Evolutionary conservation across 2,113 vertebrate genomes (phyloP), one percentile per base, ranked within the genome.

Genomic region (Fregata magnificens): DNA sequence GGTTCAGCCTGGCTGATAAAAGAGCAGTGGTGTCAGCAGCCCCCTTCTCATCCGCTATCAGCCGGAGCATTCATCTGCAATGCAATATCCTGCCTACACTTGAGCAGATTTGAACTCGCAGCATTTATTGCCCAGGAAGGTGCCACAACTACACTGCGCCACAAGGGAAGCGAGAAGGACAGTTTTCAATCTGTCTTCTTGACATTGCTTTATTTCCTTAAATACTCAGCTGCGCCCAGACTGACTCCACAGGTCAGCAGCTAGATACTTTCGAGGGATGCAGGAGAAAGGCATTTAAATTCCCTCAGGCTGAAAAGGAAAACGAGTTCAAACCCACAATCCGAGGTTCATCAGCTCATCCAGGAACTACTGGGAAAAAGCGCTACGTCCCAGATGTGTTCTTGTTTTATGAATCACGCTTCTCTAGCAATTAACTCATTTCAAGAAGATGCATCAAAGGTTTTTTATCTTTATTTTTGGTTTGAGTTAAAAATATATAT

Each of bases 401-500:
- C 92, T 62, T 85, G 62, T 36, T 93, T 85, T 38, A 85, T 84
- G 77, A 96, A 93, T 96, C 88, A 92, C 13, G 40, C 55, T 90
- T 50, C 88, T 67, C 44, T 21, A 58, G 78, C 89, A 96, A 93
- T 91, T 96, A 93, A 90, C 78, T 87, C 61, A 47, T 82, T 94
- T 94, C 70, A 80, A 40, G 77, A 62, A 53, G 77, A 88, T 83
- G 77, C 67, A 84, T 95, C 86, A 78, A 74, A 95, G 32, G 12
- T 42, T 82, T 77, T 72, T 88, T 25, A 16, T 42, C 78, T 80
- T 82, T 67, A 56, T 59, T 93, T 93, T 88, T 77, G 16, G 45
- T 55, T 93, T 56, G 70, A 91, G 53, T 79, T 72, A 69, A 91
- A 97, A 87, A 84, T 45, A 84, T 6, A 59, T 74, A 65, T 56